phyloP scores from a whole-genome alignment of 2,797 vertebrate genomes.

The Coracias cyanogaster region DNA sequence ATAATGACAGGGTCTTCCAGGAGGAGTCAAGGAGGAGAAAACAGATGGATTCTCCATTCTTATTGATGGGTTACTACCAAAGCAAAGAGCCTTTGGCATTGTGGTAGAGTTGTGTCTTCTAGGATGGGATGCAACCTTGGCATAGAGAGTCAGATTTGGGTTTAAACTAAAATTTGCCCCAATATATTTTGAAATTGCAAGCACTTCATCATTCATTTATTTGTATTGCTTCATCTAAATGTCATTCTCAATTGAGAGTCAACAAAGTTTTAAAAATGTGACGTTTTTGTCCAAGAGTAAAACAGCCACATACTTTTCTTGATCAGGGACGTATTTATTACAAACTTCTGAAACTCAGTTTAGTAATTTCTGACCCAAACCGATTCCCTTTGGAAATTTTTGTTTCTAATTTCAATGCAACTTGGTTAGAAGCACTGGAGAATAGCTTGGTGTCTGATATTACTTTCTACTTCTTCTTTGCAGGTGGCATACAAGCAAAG shows the following conservation, averaged over 20 bases:
- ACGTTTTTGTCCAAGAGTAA: not conserved
- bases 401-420: not conserved
- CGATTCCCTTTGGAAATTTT: not conserved
- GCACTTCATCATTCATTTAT: not conserved
- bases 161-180: not conserved
- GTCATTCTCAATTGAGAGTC: not conserved
- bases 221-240: not conserved
- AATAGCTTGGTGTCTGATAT: slow-evolving; percentile 11
- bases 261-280: not conserved
- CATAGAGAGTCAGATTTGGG: not conserved
- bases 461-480: slow-evolving; percentile 16
- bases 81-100: not conserved
- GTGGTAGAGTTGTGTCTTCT: not conserved
- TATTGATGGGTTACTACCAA: not conserved
- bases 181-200: not conserved
- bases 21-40: not conserved
- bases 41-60: not conserved
- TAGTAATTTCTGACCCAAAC: not conserved
- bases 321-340: not conserved
- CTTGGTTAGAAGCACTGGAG: not conserved
- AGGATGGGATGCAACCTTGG: not conserved
- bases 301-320: not conserved
- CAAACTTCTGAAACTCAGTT: not conserved
- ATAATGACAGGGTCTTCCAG: not conserved
- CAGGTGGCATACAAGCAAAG: not conserved